Conservation (phyloP, 2,888 invertebrate genomes). For the Sarcophaga caerulescens region DNA sequence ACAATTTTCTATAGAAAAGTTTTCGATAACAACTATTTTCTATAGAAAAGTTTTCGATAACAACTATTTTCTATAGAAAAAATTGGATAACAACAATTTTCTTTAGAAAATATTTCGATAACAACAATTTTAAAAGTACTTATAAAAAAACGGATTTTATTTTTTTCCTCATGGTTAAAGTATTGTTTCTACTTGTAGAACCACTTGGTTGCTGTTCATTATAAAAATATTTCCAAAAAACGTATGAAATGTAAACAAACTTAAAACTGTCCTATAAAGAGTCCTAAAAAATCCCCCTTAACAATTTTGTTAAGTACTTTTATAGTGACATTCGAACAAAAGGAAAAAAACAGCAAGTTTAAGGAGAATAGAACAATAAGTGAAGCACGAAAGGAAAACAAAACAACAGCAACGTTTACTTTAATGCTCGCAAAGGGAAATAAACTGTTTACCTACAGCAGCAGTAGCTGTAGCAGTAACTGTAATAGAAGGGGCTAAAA, state of each 20-base stretch:
- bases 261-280: neutral
- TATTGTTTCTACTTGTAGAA: slow-evolving; percentile 6
- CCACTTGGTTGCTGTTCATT: slow-evolving; percentile 8
- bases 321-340: slow-evolving; percentile 26
- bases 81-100: too few species aligned
- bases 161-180: neutral
- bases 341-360: neutral
- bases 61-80: too few species aligned
- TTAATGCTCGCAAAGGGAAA: too few species aligned
- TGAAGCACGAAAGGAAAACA: neutral
- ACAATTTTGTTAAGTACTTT: slow-evolving; percentile 57
- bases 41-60: too few species aligned
- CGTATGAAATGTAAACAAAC: neutral
- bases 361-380: neutral
- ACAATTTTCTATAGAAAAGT: too few species aligned
- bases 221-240: neutral
- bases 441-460: too few species aligned
- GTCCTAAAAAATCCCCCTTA: slow-evolving; percentile 35
- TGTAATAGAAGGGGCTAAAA: neutral
- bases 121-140: neutral
- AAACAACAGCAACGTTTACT: neutral
- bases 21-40: too few species aligned
- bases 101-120: too few species aligned
- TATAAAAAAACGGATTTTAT: neutral
- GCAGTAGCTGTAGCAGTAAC: too few species aligned